Percentiles rank a stretch among this genome's conserved stretches.
phyloP scores from a whole-genome alignment of 2,113 vertebrate genomes.

The Mellivora capensis region DNA sequence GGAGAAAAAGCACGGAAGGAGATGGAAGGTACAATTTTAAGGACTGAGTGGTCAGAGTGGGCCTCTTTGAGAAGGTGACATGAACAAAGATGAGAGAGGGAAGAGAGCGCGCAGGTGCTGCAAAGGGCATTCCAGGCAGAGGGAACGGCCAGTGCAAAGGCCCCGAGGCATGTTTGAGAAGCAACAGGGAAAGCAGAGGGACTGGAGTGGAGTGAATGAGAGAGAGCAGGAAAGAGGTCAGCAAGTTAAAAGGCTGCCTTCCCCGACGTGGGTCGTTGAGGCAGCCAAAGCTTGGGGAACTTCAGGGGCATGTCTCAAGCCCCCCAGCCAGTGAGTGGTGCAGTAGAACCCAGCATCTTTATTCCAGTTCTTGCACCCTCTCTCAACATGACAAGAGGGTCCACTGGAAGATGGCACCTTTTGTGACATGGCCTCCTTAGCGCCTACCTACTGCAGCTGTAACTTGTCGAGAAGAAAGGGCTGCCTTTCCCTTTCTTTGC shows the following conservation, averaged over 20 bases:
- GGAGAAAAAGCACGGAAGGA: neutral
- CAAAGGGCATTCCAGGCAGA: neutral
- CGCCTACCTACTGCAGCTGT: neutral
- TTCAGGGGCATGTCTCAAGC: neutral
- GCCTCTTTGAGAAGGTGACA: neutral
- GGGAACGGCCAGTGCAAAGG: neutral
- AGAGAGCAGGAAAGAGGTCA: neutral
- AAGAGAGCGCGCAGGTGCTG: neutral
- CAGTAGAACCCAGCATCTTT: neutral
- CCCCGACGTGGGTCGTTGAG: neutral
- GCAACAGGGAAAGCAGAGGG: neutral
- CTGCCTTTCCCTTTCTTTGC: neutral
- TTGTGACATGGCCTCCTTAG: rapidly evolving
- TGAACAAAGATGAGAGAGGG: neutral
- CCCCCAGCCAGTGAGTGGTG: neutral
- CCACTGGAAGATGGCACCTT: rapidly evolving
- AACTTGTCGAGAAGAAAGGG: neutral
- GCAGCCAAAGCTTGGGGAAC: neutral
- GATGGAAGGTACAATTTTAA: neutral
- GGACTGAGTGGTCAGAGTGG: neutral
- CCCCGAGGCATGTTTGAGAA: neutral
- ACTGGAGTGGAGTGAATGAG: neutral
- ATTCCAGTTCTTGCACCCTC: too few species aligned
- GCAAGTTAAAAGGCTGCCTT: rapidly evolving
- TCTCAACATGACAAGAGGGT: neutral